These are phyloP conservation scores for Bruchidius siliquastri DNA, from an alignment of 2,888 invertebrate genomes.

Conservation along the genomic window DNA sequence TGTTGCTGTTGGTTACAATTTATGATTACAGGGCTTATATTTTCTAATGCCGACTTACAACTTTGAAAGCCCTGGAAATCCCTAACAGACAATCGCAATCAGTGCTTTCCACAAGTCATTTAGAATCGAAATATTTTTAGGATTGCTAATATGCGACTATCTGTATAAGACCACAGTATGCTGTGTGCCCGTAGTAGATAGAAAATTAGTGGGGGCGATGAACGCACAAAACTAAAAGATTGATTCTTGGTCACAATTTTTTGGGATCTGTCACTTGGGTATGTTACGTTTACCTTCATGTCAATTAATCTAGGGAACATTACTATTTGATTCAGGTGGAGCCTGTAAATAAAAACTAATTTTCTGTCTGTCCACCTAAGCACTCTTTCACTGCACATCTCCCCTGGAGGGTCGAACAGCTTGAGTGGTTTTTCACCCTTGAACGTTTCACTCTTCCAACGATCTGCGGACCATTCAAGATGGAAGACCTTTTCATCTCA, in stretches of 20 bases:
- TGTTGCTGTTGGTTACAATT: no score
- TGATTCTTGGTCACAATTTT: slow-evolving; percentile 20
- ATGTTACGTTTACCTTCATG: slow-evolving; percentile 65
- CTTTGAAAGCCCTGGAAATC: neutral
- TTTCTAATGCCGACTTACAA: no score
- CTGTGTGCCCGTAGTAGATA: neutral
- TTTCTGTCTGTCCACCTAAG: slow-evolving; percentile 25
- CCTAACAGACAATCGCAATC: no score
- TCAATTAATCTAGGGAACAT: slow-evolving; percentile 82
- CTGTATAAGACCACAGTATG: neutral
- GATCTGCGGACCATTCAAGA: neutral
- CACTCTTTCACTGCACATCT: slow-evolving; percentile 14
- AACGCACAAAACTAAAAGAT: slow-evolving; percentile 26
- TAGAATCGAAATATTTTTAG: neutral
- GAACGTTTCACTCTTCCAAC: neutral
- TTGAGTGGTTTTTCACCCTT: neutral
- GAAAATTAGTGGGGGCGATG: neutral
- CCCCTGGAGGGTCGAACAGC: slow-evolving; percentile 5
- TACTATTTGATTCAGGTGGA: slow-evolving; percentile 46
- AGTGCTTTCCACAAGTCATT: no score
- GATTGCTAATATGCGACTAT: neutral
- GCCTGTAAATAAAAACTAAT: slow-evolving; percentile 33
- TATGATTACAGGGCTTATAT: no score
- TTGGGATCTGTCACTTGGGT: slow-evolving; percentile 35
- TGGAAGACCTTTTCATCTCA: neutral